Evolutionary conservation across 2,113 vertebrate species (phyloP), one percentile per base, ranked within the genome.

Genomic region (Pseudorasbora parva): DNA sequence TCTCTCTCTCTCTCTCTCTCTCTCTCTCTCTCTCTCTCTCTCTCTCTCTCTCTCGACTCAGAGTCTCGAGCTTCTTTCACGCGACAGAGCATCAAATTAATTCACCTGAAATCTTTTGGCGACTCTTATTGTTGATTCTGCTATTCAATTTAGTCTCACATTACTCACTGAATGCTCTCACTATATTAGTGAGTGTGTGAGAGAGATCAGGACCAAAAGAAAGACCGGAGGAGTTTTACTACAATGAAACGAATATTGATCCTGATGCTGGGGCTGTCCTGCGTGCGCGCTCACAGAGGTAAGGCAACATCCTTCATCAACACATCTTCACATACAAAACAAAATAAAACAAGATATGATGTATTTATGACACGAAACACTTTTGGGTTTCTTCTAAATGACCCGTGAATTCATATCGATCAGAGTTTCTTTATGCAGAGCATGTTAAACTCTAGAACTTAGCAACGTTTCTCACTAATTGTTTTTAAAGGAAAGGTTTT

Each of bases 221-320:
- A 51, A 30, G 4, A 74, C 15, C 47, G 14, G 23, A 51, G 23
- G 72, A 51, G 15, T 74, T 74, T 54, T 74, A 51, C 72, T 51
- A 51, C 47, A 51, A 74, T 74, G 72, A 51, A 19, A 11, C 72
- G n/a, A 49, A 74, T 30, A 74, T 17, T 21, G 47, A 30, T 51
- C 19, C 47, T 27, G 71, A 74, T 74, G 72, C 45, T 51, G 43
- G 47, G 25, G 15, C 72, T 74, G 23, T 74, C 72, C 47, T 30
- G 72, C 72, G 47, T 30, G 43, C 47, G 43, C 12, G 45, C 25
- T 25, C 72, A 74, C 72, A 74, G 47, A 74, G 72, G 72, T 74
- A 74, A 74, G 45, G 2, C 47, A 47, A 10, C 41, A 71, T 43
- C 37, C 37, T 23, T 8, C 21, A 72, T 73, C 23, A 17, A 73